Evolutionary conservation across 2,888 invertebrate species (phyloP).

Genomic region (Acrocera orbiculus): DNA sequence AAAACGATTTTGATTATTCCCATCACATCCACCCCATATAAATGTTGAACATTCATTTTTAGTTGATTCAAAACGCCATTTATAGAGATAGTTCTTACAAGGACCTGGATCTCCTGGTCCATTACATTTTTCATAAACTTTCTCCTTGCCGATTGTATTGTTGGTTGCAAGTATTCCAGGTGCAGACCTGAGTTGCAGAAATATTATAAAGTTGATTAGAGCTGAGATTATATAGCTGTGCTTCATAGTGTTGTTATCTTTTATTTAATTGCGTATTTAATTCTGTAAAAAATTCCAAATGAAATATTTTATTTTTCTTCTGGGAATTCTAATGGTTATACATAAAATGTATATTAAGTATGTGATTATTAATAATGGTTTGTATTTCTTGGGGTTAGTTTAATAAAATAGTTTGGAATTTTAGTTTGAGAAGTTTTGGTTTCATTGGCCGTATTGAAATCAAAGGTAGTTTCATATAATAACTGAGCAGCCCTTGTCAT

Average conservation of each 20-base stretch:
- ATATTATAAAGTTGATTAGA: not conserved
- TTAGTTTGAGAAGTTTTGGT: no score
- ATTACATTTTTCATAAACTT: constrained; percentile 27
- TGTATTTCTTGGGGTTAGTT: no score
- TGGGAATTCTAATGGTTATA: no score
- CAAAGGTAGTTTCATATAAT: no score
- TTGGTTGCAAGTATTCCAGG: constrained; percentile 15
- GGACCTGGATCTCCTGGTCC: constrained; percentile 36
- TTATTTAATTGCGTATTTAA: no score
- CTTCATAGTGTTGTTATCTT: not conserved
- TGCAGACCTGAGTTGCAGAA: not conserved
- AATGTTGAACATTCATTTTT: constrained; percentile 42
- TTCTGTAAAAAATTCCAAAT: no score
- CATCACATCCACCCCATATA: constrained; percentile 50
- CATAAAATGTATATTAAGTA: no score
- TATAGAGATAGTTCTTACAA: constrained; percentile 45
- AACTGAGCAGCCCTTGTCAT: no score
- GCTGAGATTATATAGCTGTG: not conserved
- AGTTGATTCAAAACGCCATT: constrained; percentile 46
- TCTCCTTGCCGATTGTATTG: constrained; percentile 21
- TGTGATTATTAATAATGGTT: no score
- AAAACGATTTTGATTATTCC: constrained; percentile 48
- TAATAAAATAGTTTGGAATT: no score
- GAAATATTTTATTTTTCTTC: no score
- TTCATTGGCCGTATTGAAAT: no score